Base-by-base conservation (phyloP, 2,888 invertebrate genomes). In the Callinectes sapidus region DNA sequence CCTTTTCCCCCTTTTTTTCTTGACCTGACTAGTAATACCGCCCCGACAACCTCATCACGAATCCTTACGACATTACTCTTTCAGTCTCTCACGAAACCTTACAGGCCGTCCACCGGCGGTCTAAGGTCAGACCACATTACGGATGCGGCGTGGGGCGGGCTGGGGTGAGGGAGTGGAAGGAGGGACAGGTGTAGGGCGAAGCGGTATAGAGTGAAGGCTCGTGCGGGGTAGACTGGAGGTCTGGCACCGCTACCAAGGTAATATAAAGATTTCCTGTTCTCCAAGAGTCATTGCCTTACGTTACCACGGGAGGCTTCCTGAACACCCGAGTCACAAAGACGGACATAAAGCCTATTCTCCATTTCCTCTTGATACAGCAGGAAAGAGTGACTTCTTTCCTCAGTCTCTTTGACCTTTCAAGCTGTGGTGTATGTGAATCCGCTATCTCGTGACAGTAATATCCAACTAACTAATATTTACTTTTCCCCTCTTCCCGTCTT, bases 121-220 rank as follows among this genome's bases (percentile, higher is more conserved):
- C 71, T 28, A 71, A 71, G 71, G 71, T 71, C 71, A 71, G 71
- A 71, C 71, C 71, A 71, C 71, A 71, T 28, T 71, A 71, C 71
- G 71, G 71, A 71, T 10, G 28, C 71, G 71, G 28, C 10, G 10
- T 18, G 71, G 28, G 71, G 28, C 23, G 71, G 71, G 28, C 23
- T 28, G 71, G 71, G n/a, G 71, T 18, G n/a, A 23, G 71, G 71
- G 71, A 71, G 28, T 18, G 71, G n/a, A n/a, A 28, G 71, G 28
- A n/a, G 71, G 71, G 71, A 13, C 16, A 10, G 71, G 28, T 71
- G 28, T 28, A 28, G 71, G 71, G 28, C n/a, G 71, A 71, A n/a
- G 23, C 6, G 66, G n/a, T 3, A 28, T 28, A 10, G n/a, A 71
- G 28, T 28, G 71, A 71, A 71, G 71, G 71, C n/a, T 28, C 71